A percentile compares a stretch with the other conserved stretches of the same genome.
These are phyloP conservation scores for Aurelia sp. DNA, from an alignment of 30 jellyfish, hydroid and myxozoan genomes.

Conservation along the genomic window DNA sequence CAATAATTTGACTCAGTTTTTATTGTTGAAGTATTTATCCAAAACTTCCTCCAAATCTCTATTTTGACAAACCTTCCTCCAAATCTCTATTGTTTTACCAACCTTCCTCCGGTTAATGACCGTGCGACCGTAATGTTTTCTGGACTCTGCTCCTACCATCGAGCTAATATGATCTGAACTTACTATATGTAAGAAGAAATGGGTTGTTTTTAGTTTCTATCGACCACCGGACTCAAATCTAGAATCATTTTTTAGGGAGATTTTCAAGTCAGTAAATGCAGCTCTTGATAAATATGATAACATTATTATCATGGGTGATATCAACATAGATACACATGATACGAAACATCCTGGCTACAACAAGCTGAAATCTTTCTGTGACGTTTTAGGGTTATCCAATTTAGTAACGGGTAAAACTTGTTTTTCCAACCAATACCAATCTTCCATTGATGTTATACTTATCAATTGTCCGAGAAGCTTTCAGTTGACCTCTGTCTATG, in stretches of 20 bases:
- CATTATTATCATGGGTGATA: slow-evolving; percentile 32
- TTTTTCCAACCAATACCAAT: not conserved
- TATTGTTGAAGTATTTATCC: too few relatives aligned
- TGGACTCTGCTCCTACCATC: too few relatives aligned
- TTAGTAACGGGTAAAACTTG: slow-evolving; percentile 35
- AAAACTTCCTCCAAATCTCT: too few relatives aligned
- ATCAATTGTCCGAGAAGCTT: slow-evolving; percentile 8
- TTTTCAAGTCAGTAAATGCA: not conserved
- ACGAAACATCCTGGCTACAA: slow-evolving; percentile 15
- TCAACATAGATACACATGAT: slow-evolving; percentile 36
- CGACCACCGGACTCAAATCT: slow-evolving; percentile 45
- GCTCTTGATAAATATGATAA: slow-evolving; percentile 50
- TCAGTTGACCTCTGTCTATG: slow-evolving; percentile 1
- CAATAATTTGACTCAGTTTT: too few relatives aligned
- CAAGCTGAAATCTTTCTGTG: slow-evolving; percentile 25
- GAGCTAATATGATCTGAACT: slow-evolving; percentile 30
- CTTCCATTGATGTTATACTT: slow-evolving; percentile 27
- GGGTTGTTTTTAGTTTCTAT: slow-evolving; percentile 18
- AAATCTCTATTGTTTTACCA: too few relatives aligned
- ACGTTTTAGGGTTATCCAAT: slow-evolving; percentile 28
- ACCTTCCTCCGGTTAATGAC: too few relatives aligned
- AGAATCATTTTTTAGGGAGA: slow-evolving; percentile 4
- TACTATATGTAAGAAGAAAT: slow-evolving; percentile 21
- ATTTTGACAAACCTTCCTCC: too few relatives aligned
- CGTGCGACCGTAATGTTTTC: too few relatives aligned